A percentile compares a stretch with the other conserved stretches of the same genome.
phyloP scores from a whole-genome alignment of 2,888 invertebrate species.

The Cryptus armator region DNA sequence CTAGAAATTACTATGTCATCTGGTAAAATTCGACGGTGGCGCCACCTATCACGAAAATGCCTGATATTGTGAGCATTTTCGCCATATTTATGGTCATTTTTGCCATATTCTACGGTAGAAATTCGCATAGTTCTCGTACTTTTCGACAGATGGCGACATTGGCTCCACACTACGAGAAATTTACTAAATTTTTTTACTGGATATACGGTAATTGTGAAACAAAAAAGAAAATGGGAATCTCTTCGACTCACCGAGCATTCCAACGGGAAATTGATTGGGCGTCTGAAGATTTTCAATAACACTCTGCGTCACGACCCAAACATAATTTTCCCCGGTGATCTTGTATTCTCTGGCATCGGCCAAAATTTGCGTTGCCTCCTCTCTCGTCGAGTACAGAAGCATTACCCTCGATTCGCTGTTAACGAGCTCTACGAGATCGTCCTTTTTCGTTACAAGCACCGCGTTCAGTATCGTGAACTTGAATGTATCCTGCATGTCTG shows the following conservation, averaged over 20 bases:
- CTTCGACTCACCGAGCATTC: constrained; percentile 91
- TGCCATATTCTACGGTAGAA: too few relatives aligned
- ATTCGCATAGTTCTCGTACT: too few relatives aligned
- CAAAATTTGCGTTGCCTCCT: constrained; percentile 94
- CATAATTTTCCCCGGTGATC: constrained; percentile 96
- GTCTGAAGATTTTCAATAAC: constrained; percentile 94
- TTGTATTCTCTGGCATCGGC: constrained; percentile 91
- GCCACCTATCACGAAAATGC: too few relatives aligned
- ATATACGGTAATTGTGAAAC: too few relatives aligned
- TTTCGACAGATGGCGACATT: too few relatives aligned
- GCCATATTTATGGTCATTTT: too few relatives aligned
- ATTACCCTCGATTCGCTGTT: constrained; percentile 97
- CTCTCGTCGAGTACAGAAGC: constrained; percentile 95
- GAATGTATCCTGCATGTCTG: constrained; percentile 92
- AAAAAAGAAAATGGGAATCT: too few relatives aligned
- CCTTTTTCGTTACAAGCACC: constrained; percentile 91
- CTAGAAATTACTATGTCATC: too few relatives aligned
- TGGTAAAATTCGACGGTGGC: too few relatives aligned
- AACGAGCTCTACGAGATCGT: constrained; percentile 92
- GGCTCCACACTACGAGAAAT: too few relatives aligned
- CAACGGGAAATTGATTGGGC: constrained; percentile 93
- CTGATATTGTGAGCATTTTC: too few relatives aligned
- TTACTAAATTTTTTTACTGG: too few relatives aligned
- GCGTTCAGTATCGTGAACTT: constrained; percentile 95
- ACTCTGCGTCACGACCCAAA: constrained; percentile 98